Percentiles rank a stretch among this genome's conserved stretches.
Conservation (phyloP, 2,888 invertebrate species). For the Heliconius aoede region DNA sequence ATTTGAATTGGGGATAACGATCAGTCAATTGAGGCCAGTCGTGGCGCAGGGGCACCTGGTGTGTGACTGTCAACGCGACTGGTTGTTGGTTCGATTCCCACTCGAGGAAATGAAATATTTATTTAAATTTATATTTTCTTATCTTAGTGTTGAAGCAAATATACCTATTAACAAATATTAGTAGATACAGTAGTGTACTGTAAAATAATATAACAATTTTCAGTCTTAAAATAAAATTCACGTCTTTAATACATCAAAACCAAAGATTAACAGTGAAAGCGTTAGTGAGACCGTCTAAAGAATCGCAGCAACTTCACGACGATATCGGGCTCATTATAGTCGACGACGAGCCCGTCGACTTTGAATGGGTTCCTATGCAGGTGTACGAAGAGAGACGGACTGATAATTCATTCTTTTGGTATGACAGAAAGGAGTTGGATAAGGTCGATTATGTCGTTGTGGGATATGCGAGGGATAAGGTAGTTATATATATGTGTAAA, state of each 20-base stretch:
- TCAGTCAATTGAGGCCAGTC: too few relatives aligned
- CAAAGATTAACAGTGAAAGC: slow-evolving; percentile 52
- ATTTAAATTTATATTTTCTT: too few relatives aligned
- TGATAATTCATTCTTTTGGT: slow-evolving; percentile 61
- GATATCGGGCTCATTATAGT: slow-evolving; percentile 68
- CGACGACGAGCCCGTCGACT: slow-evolving; percentile 31
- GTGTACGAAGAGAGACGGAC: slow-evolving; percentile 58
- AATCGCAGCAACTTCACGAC: slow-evolving; percentile 61
- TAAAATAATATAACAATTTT: neutral
- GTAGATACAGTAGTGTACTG: too few relatives aligned
- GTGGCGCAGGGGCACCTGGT: too few relatives aligned
- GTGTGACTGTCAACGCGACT: too few relatives aligned
- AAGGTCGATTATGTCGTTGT: slow-evolving; percentile 55
- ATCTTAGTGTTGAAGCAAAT: too few relatives aligned
- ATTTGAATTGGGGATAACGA: too few relatives aligned
- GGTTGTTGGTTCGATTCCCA: too few relatives aligned
- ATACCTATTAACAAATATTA: too few relatives aligned
- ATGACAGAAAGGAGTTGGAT: slow-evolving; percentile 47
- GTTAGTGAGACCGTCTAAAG: slow-evolving; percentile 59
- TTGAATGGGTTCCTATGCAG: slow-evolving; percentile 50
- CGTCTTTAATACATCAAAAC: slow-evolving; percentile 56
- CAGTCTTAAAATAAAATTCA: slow-evolving; percentile 63
- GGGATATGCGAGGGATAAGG: slow-evolving; percentile 63
- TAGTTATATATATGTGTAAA: slow-evolving; percentile 32
- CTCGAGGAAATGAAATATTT: too few relatives aligned